Base-by-base conservation (phyloP, 2,797 vertebrate species). In the Lepus townsendii region DNA sequence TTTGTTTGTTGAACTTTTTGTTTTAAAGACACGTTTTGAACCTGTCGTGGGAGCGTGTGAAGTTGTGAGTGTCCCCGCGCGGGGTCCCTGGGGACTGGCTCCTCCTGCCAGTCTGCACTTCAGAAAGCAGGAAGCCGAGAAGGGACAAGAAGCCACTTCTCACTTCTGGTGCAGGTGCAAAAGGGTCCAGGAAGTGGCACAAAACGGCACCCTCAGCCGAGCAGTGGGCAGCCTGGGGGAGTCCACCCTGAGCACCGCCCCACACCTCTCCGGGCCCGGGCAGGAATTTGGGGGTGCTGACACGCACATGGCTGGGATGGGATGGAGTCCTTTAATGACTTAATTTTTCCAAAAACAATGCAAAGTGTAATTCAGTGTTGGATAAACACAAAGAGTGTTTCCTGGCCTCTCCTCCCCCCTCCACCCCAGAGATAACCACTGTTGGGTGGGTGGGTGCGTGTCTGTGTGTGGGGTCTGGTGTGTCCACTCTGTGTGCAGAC, bases 191-290 rank as follows among this genome's bases (percentile, higher is more conserved):
- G 69, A n/a, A 30, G 54, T 27, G 42, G 16, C 42, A 32, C 16
- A 22, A 66, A 52, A 32, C 1, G 35, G n/a, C 24, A 2, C 4
- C 72, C 42, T 22, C 19, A n/a, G 6, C 27, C 32, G 4, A 65
- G 63, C 13, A 8, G 50, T 10, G 19, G 11, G 3, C 7, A n/a
- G 16, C 8, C 0, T 17, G 3, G 52, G 7, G 57, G 65, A 54
- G 9, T 5, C 19, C 1, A 3, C 24, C 16, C 2, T 24, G 16
- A 20, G 3, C 7, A 0, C 26, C 7, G n/a, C n/a, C 9, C 9
- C 26, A 26, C 13, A 27, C 13, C 2, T 1, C 27, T 27, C 10
- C 1, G 2, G 20, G 52, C 9, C 30, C 8, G 8, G 3, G 10
- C 19, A 27, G 5, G 50, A 42, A 26, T 86, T 24, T 38, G 14